A percentile compares a stretch with the other conserved stretches of the same genome.
phyloP scores from a whole-genome alignment of 1,140 invertebrate species.

The Sycophaga agraensis region DNA sequence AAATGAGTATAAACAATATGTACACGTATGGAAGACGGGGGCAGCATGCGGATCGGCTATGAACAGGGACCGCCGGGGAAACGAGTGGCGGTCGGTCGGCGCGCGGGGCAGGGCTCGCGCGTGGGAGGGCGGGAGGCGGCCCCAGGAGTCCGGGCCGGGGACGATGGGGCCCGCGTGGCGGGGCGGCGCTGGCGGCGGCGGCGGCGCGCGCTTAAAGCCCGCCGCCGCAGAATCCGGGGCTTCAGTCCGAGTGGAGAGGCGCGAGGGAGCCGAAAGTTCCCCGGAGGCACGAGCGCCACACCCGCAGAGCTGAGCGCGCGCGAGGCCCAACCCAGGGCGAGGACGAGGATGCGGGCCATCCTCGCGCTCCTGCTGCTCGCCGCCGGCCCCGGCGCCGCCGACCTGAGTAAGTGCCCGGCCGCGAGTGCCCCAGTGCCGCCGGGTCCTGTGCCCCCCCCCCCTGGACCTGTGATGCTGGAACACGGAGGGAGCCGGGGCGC shows the following conservation, averaged over 20 bases:
- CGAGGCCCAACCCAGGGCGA: neutral
- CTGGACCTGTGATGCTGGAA: too few relatives aligned
- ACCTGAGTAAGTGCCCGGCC: conserved; percentile 17
- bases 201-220: conserved; percentile 19
- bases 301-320: neutral
- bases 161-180: neutral
- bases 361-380: conserved; percentile 16
- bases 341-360: conserved; percentile 8
- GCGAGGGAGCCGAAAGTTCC: neutral
- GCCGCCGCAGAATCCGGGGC: conserved; percentile 20
- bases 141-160: too few relatives aligned
- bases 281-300: neutral
- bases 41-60: too few relatives aligned
- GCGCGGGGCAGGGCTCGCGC: neutral
- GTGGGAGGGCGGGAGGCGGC: neutral
- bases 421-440: too few relatives aligned
- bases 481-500: too few relatives aligned
- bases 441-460: too few relatives aligned
- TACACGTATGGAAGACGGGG: too few relatives aligned
- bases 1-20: too few relatives aligned
- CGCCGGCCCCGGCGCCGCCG: neutral
- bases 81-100: too few relatives aligned
- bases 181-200: too few relatives aligned
- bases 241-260: conserved; percentile 20
- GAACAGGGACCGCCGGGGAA: too few relatives aligned